Evolutionary conservation across 2,888 invertebrate genomes (phyloP), one percentile per base, ranked within the genome.

Genomic region (Harpalus rufipes): DNA sequence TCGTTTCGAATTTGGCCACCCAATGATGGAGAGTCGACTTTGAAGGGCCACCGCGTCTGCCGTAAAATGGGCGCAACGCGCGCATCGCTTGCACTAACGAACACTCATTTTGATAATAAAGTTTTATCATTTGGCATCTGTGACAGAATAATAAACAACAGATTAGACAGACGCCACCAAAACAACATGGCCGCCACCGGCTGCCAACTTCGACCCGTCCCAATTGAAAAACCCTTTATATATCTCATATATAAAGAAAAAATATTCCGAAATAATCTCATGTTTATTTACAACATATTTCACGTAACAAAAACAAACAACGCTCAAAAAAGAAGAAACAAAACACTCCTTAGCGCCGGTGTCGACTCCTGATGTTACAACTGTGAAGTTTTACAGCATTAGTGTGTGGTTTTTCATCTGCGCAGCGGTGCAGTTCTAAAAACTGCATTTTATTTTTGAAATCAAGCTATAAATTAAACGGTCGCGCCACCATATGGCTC

Each of bases 381-480:
- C 44, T 12, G 44, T 5, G 39, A 68, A 68, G 25, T 39, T 68
- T 68, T n/a, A 32, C 14, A 14, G 16, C 59, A 51, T 0, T 32
- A 12, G 44, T 1, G 39, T 39, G 39, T 39, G 68, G 68, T 14
- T 68, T 68, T 68, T 65, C 65, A 39, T 12, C 10, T 2, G 32
- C 39, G 1, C 7, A 25, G 32, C 68, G n/a, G 25, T 68, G 25
- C 32, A 10, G 39, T 39, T 68, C 39, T 68, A 68, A 68, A 68
- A 68, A 68, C 72, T 58, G 82, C 82, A 82, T 82, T 82, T 82
- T 82, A 82, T 82, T 82, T 82, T 82, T 82, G 72, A 82, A 25
- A 82, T 72, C 51, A 14, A 32, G 25, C 72, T 32, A 82, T 82
- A 82, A 82, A 82, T 82, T 82, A 82, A 56, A 59, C n/a, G 56